Percentiles rank a stretch among this genome's conserved stretches.
Conservation (phyloP, 1,140 invertebrate species). For the Patella vulgata region DNA sequence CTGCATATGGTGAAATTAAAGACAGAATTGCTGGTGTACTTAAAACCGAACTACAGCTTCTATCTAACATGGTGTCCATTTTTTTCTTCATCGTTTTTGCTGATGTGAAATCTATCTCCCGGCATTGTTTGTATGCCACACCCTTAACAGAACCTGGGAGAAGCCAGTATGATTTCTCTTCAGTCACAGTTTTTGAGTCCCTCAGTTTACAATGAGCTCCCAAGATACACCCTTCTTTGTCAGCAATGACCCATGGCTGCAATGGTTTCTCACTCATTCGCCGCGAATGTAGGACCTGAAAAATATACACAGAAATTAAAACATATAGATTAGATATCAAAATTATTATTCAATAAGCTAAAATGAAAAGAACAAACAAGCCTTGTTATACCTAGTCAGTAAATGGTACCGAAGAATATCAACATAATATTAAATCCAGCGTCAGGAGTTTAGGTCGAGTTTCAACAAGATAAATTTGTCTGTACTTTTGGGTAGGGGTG, state of each 20-base stretch:
- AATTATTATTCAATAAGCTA: too few relatives aligned
- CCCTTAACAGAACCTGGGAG: slow-evolving; percentile 9
- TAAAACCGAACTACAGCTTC: neutral
- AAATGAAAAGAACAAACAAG: too few relatives aligned
- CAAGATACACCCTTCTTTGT: neutral
- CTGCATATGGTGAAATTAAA: neutral
- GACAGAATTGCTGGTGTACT: slow-evolving; percentile 10
- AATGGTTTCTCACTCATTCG: too few relatives aligned
- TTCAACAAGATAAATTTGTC: too few relatives aligned
- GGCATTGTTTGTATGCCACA: slow-evolving; percentile 11
- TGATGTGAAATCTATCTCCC: slow-evolving; percentile 24
- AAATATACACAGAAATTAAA: too few relatives aligned
- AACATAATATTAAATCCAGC: too few relatives aligned
- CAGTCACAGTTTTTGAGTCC: slow-evolving; percentile 25
- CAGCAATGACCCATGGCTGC: neutral
- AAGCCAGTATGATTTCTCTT: slow-evolving; percentile 32
- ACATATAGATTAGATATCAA: too few relatives aligned
- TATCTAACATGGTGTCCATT: slow-evolving; percentile 1
- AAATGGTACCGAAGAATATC: too few relatives aligned
- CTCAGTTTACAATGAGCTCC: slow-evolving; percentile 8
- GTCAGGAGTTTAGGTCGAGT: too few relatives aligned
- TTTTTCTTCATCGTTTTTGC: slow-evolving; percentile 10
- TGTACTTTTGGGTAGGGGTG: too few relatives aligned
- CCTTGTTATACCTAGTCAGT: too few relatives aligned
- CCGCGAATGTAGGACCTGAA: too few relatives aligned